Percentiles rank a stretch among this genome's conserved stretches.
phyloP scores from a whole-genome alignment of 2,888 invertebrate genomes.

The Eupithecia exiguata region DNA sequence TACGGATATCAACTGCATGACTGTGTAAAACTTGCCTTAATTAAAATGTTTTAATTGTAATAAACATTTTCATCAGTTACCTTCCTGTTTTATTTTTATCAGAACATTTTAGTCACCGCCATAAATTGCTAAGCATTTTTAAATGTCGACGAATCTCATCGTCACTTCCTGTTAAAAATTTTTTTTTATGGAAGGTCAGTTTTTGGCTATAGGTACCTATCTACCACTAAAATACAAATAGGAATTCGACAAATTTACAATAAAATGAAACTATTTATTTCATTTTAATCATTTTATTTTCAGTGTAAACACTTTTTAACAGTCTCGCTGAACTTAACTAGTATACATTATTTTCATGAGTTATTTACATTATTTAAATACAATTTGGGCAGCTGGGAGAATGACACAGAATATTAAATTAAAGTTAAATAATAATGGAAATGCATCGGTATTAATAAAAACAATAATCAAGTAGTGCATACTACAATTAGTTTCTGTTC shows the following conservation, averaged over 20 bases:
- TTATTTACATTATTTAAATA: constrained; percentile 50
- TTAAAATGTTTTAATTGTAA: constrained; percentile 26
- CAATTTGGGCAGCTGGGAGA: constrained; percentile 37
- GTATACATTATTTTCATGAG: constrained; percentile 38
- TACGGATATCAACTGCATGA: constrained; percentile 38
- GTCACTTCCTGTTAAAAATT: too few species aligned
- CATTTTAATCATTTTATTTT: constrained; percentile 59
- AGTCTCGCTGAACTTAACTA: constrained; percentile 39
- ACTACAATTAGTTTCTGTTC: not conserved
- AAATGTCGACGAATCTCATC: too few species aligned
- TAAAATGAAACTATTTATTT: constrained; percentile 42
- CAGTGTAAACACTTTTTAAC: constrained; percentile 40
- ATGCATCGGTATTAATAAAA: not conserved
- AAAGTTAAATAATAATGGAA: not conserved
- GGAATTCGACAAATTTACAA: not conserved
- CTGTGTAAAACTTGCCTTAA: constrained; percentile 39
- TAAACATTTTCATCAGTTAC: constrained; percentile 27
- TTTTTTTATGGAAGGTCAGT: not conserved
- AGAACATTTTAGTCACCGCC: not conserved
- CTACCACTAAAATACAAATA: not conserved
- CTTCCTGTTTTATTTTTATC: not conserved
- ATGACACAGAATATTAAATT: constrained; percentile 13
- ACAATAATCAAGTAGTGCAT: not conserved
- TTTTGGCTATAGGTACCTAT: not conserved
- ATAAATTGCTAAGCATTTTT: too few species aligned